phyloP scores from a whole-genome alignment of 1,140 invertebrate genomes.

The Brachionus asplanchnoidis region DNA sequence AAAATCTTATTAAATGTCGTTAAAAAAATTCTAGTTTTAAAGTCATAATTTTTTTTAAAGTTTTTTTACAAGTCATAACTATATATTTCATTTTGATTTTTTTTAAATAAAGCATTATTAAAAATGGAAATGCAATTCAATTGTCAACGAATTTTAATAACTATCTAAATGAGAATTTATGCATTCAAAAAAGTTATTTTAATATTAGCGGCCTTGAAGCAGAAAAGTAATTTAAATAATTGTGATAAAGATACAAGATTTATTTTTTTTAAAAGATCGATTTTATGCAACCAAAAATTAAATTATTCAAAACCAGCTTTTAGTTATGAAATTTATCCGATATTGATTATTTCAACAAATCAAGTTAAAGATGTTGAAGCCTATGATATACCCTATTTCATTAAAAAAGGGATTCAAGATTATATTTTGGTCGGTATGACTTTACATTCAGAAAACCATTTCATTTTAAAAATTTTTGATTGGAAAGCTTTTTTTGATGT shows the following conservation, averaged over 20 bases:
- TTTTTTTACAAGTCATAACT: not conserved
- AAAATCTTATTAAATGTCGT: no score
- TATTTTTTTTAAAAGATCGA: not conserved
- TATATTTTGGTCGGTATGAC: not conserved
- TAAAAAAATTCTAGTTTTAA: no score
- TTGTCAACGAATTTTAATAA: not conserved
- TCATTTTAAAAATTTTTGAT: not conserved
- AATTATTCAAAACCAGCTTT: not conserved
- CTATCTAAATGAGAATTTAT: not conserved
- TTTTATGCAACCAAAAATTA: not conserved
- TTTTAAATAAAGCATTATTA: not conserved
- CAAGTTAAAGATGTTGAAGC: not conserved
- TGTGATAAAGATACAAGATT: not conserved
- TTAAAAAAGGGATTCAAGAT: not conserved
- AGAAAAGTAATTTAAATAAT: not conserved
- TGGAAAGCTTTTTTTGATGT: not conserved
- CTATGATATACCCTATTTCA: not conserved
- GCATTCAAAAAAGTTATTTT: not conserved
- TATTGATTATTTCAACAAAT: not conserved
- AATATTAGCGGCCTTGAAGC: not conserved
- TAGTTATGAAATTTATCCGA: not conserved
- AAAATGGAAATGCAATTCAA: not conserved
- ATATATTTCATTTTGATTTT: not conserved
- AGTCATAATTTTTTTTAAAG: not conserved
- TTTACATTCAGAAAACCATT: not conserved